These are phyloP conservation scores for Chroicocephalus ridibundus DNA, from an alignment of 2,113 vertebrate species.

Conservation along the genomic window DNA sequence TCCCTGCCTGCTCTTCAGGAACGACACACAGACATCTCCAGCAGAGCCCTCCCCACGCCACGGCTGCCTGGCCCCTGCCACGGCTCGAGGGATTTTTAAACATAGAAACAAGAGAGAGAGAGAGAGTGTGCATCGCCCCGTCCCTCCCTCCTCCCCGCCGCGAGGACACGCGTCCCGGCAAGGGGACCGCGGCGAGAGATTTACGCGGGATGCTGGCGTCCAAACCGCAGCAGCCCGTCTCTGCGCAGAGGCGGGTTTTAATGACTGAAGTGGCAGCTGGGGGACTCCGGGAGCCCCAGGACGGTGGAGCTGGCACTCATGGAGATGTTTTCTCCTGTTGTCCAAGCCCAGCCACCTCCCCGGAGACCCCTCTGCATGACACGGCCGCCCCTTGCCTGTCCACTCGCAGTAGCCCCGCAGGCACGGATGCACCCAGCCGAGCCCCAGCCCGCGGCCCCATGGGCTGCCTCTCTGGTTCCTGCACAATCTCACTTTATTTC, in stretches of 20 bases:
- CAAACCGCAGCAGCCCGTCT: not conserved
- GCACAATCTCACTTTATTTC: not conserved
- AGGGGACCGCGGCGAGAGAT: accelerated
- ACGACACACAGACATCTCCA: not conserved
- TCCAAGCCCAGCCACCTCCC: not conserved
- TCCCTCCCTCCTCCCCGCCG: not conserved
- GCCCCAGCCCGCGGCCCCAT: not conserved
- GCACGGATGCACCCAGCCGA: accelerated
- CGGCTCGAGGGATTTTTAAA: not conserved
- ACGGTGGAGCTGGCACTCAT: not conserved
- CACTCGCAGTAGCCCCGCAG: not conserved
- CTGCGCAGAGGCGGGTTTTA: accelerated
- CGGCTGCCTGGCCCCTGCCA: not conserved
- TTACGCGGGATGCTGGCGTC: too few relatives aligned
- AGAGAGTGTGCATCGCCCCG: not conserved
- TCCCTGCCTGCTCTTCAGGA: not conserved
- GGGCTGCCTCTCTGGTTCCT: not conserved
- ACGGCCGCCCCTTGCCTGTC: too few relatives aligned
- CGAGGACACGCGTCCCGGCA: accelerated
- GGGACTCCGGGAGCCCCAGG: not conserved
- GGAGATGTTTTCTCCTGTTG: not conserved
- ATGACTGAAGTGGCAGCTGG: not conserved
- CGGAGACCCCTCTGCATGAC: not conserved
- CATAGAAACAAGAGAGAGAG: not conserved
- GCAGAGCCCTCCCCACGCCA: accelerated